Percentiles rank a stretch among this genome's conserved stretches.
Evolutionary conservation across 2,113 vertebrate genomes (phyloP).

Genomic region (Cardinalis cardinalis): DNA sequence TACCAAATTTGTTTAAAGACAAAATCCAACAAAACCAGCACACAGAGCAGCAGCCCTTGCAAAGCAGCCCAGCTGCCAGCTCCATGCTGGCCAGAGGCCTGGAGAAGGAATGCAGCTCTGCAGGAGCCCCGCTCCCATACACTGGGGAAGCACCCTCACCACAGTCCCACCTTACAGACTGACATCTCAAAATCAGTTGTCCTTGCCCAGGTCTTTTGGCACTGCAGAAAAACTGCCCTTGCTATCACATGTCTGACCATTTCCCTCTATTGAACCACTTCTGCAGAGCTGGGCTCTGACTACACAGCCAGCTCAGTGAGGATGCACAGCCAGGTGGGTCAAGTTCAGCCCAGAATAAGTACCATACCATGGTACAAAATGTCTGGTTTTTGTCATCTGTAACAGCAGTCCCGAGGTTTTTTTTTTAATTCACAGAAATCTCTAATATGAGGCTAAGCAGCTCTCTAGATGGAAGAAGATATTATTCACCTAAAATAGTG

Average conservation of each 20-base stretch:
- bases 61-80: background rate
- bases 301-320: background rate
- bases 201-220: background rate
- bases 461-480: background rate
- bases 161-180: background rate
- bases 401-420: background rate
- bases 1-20: background rate
- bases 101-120: background rate
- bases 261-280: background rate
- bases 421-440: background rate
- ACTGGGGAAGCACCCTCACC: background rate
- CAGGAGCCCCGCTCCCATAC: background rate
- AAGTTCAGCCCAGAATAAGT: background rate
- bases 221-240: background rate
- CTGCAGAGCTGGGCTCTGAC: background rate
- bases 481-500: background rate
- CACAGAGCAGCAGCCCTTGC: background rate
- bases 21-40: background rate
- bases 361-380: background rate
- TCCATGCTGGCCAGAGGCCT: background rate
- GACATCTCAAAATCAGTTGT: background rate
- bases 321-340: background rate
- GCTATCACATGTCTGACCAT: background rate
- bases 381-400: background rate
- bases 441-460: background rate